Evolutionary conservation across 2,797 vertebrate species (phyloP).

Genomic region (Tadarida brasiliensis): DNA sequence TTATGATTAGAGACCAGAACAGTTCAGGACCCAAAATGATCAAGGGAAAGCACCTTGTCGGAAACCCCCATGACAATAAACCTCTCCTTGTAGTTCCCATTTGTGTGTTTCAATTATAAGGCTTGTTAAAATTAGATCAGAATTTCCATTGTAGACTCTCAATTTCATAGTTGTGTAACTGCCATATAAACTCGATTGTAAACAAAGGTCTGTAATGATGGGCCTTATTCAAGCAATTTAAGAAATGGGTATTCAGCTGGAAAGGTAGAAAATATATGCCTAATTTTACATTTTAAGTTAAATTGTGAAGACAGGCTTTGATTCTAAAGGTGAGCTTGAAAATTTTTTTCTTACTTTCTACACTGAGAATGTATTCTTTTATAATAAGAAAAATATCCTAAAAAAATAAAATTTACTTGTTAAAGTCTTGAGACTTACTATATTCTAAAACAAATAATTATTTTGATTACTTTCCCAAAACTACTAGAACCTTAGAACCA

Average conservation of each 20-base stretch:
- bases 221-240: slow-evolving; percentile 18
- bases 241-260: not conserved
- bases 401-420: slow-evolving; percentile 23
- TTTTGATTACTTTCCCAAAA: slow-evolving; percentile 39
- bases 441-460: slow-evolving; percentile 32
- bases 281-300: slow-evolving; percentile 62
- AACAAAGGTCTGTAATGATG: slow-evolving; percentile 68
- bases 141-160: slow-evolving; percentile 74
- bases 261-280: not conserved
- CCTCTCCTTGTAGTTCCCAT: slow-evolving; percentile 78
- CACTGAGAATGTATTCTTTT: slow-evolving; percentile 18
- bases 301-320: not conserved
- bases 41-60: slow-evolving; percentile 88
- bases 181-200: slow-evolving; percentile 57
- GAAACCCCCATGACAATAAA: slow-evolving; percentile 86
- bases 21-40: slow-evolving; percentile 76
- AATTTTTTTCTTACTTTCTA: slow-evolving; percentile 39
- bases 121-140: slow-evolving; percentile 78
- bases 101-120: slow-evolving; percentile 74
- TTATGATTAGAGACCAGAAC: slow-evolving; percentile 87
- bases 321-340: slow-evolving; percentile 45
- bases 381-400: not conserved
- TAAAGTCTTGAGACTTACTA: not conserved
- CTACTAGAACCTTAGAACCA: not conserved
- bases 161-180: slow-evolving; percentile 62